Evolutionary conservation across 1,140 invertebrate genomes (phyloP).

Genomic region (Panagrolaimus sp.): DNA sequence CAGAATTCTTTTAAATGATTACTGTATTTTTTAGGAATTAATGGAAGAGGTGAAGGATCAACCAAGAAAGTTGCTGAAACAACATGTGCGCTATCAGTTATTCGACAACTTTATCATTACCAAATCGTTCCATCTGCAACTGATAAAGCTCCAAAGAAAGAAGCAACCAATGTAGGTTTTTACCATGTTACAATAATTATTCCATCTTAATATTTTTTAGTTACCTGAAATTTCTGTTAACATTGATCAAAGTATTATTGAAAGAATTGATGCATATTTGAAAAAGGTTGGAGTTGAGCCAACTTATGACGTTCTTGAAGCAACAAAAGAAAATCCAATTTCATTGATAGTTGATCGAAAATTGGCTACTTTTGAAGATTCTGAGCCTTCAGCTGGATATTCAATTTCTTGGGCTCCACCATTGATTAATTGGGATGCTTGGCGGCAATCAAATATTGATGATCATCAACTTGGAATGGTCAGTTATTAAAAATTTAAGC

Average conservation of each 20-base stretch:
- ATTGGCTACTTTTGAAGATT: constrained; percentile 65
- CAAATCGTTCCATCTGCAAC: constrained; percentile 68
- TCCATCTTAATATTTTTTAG: constrained; percentile 16
- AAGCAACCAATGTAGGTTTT: constrained; percentile 64
- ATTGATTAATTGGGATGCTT: constrained; percentile 85
- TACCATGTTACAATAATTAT: constrained; percentile 19
- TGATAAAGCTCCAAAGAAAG: constrained; percentile 70
- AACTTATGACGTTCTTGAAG: constrained; percentile 15
- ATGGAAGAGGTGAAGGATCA: constrained; percentile 81
- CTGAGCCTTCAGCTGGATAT: constrained; percentile 63
- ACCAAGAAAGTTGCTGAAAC: constrained; percentile 94
- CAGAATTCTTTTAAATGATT: background rate
- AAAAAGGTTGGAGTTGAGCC: constrained; percentile 33
- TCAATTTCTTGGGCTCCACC: constrained; percentile 88
- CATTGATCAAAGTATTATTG: constrained; percentile 29
- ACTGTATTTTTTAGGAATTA: constrained; percentile 64
- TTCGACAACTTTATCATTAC: constrained; percentile 87
- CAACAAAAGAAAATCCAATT: constrained; percentile 54
- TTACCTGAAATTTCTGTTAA: constrained; percentile 25
- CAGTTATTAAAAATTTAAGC: constrained; percentile 68
- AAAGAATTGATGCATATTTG: constrained; percentile 35
- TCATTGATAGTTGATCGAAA: constrained; percentile 66
- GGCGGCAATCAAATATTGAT: constrained; percentile 61
- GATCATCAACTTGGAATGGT: constrained; percentile 86
- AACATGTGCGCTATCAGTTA: constrained; percentile 86